Evolutionary conservation across 2,113 vertebrate genomes (phyloP).

Genomic region (Mustelus asterias): DNA sequence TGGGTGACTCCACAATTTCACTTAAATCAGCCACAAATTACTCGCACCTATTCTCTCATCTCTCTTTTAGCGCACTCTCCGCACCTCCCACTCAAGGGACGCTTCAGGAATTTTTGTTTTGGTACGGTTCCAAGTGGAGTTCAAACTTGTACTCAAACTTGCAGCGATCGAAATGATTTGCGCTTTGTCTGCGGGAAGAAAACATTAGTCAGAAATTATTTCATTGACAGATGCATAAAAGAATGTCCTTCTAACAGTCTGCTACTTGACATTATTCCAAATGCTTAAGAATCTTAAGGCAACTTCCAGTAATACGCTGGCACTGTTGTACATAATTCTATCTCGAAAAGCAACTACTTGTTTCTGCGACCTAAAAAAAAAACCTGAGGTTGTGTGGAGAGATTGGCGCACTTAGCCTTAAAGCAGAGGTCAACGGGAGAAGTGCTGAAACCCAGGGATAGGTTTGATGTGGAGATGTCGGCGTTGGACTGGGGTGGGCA

Average conservation of each 20-base stretch:
- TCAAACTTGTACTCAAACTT: neutral
- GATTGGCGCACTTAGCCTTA: too few relatives aligned
- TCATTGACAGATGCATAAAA: neutral
- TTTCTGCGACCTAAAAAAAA: neutral
- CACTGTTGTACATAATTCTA: neutral
- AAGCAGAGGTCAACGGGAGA: too few relatives aligned
- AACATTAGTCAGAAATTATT: neutral
- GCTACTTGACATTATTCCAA: neutral
- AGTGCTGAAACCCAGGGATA: too few relatives aligned
- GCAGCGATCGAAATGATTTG: neutral
- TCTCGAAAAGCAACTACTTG: neutral
- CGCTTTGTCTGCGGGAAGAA: neutral
- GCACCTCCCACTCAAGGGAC: too few relatives aligned
- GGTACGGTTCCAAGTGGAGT: neutral
- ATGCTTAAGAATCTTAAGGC: neutral
- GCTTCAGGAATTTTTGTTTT: neutral
- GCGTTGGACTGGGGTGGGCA: too few relatives aligned
- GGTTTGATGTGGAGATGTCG: too few relatives aligned
- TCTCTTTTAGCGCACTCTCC: neutral
- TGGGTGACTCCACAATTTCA: neutral
- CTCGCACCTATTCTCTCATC: neutral
- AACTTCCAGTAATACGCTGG: neutral
- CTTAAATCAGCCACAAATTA: neutral
- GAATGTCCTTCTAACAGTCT: neutral
- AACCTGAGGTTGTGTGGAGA: neutral